Conservation (phyloP, 1,140 invertebrate genomes). For the Drosophila malerkotliana region DNA sequence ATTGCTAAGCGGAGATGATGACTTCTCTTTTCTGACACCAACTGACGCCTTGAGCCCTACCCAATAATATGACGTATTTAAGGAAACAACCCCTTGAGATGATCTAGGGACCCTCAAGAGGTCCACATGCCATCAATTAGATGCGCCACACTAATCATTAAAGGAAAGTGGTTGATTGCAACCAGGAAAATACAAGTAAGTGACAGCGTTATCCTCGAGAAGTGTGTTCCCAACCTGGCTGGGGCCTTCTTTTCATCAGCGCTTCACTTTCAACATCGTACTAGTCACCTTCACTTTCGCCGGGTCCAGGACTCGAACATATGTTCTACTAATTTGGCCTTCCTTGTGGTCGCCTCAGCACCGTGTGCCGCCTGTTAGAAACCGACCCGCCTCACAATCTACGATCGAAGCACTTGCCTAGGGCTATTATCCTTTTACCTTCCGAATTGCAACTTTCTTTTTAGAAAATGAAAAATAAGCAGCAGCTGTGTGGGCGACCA, state of each 20-base stretch:
- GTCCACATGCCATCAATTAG: slow-evolving; percentile 70
- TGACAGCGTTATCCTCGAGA: slow-evolving; percentile 21
- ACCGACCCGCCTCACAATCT: slow-evolving; percentile 45
- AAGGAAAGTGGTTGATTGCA: slow-evolving; percentile 48
- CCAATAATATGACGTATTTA: slow-evolving; percentile 59
- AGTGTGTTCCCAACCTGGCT: slow-evolving; percentile 24
- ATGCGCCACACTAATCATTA: slow-evolving; percentile 49
- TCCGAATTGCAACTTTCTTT: slow-evolving; percentile 48
- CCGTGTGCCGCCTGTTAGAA: slow-evolving; percentile 67
- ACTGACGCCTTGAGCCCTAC: slow-evolving; percentile 48
- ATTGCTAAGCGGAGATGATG: slow-evolving; percentile 50
- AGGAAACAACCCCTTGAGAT: slow-evolving; percentile 58
- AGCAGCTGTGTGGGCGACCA: slow-evolving; percentile 48
- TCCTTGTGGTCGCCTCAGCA: slow-evolving; percentile 47
- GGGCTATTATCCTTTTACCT: slow-evolving; percentile 18
- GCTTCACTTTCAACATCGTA: slow-evolving; percentile 30
- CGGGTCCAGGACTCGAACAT: slow-evolving; percentile 51
- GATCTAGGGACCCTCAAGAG: slow-evolving; percentile 12
- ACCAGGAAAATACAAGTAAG: slow-evolving; percentile 69
- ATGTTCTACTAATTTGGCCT: slow-evolving; percentile 52
- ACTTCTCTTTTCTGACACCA: slow-evolving; percentile 47
- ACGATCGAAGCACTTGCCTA: slow-evolving; percentile 42
- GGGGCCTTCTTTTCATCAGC: slow-evolving; percentile 18
- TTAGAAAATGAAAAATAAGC: not conserved
- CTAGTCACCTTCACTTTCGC: slow-evolving; percentile 52